Percentiles rank a stretch among this genome's conserved stretches.
These are phyloP conservation scores for Ischnura elegans DNA, from an alignment of 2,888 invertebrate genomes.

Conservation along the genomic window DNA sequence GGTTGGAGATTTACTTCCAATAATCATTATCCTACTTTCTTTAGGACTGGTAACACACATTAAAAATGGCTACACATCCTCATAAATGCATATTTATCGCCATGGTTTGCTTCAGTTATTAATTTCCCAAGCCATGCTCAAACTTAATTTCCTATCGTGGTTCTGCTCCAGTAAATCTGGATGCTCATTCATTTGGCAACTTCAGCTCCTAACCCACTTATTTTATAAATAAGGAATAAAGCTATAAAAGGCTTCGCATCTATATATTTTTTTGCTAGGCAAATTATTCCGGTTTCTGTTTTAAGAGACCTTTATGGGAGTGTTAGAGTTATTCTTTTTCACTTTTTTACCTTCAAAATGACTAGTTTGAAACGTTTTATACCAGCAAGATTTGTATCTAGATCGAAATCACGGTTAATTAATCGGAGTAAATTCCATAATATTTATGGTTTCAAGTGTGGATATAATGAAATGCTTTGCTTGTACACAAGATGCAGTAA, in stretches of 20 bases:
- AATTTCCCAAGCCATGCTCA: background rate
- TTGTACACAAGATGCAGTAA: background rate
- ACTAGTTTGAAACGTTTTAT: background rate
- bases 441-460: conserved; percentile 39
- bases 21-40: conserved; percentile 24
- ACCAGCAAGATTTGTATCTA: background rate
- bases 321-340: background rate
- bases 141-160: background rate
- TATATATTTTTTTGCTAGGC: conserved; percentile 22
- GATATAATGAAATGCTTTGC: background rate
- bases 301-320: conserved; percentile 43
- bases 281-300: conserved; percentile 54
- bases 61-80: background rate
- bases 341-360: conserved; percentile 2
- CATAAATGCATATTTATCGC: background rate
- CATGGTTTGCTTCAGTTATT: background rate
- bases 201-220: conserved; percentile 2
- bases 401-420: background rate
- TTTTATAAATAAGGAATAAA: conserved; percentile 59
- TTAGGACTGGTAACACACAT: background rate
- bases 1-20: conserved; percentile 34
- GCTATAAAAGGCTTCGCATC: background rate
- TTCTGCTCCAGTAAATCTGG: background rate
- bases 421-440: background rate
- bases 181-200: background rate